These are phyloP conservation scores for Blastobasis lacticolella DNA, from an alignment of 2,888 invertebrate species.

Conservation along the genomic window DNA sequence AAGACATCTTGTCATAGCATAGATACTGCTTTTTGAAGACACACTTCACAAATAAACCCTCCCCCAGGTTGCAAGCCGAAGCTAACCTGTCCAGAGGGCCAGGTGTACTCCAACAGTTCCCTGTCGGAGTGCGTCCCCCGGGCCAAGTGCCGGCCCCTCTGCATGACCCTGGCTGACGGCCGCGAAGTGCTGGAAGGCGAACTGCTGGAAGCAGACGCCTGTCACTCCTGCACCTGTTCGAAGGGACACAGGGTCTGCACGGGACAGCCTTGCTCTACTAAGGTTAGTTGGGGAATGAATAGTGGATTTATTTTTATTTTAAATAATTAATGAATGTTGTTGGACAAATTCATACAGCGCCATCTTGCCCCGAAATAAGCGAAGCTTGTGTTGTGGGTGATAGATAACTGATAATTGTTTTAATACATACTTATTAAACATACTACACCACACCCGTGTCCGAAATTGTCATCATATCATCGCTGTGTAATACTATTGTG, in stretches of 20 bases:
- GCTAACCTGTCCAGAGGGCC: conserved; percentile 80
- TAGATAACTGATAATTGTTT: no score
- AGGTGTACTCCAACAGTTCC: conserved; percentile 81
- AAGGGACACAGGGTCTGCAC: conserved; percentile 80
- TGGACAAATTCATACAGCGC: no score
- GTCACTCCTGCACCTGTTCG: conserved; percentile 87
- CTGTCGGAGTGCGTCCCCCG: conserved; percentile 83
- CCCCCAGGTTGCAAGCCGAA: conserved; percentile 79
- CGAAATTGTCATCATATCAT: no score
- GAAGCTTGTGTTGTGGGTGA: no score
- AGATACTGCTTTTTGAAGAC: no score
- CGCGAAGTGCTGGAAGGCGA: conserved; percentile 84
- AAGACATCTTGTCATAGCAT: no score
- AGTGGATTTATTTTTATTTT: no score
- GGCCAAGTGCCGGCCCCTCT: conserved; percentile 80
- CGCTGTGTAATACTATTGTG: no score
- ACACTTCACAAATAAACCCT: background rate
- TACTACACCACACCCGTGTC: no score
- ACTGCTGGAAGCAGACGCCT: conserved; percentile 81
- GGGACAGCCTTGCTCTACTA: conserved; percentile 78
- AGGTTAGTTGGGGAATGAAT: background rate
- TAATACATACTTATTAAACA: no score
- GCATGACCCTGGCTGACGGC: conserved; percentile 78
- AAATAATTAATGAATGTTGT: no score
- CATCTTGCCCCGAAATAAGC: no score